These are phyloP conservation scores for Prinia subflava DNA, from an alignment of 2,113 vertebrate genomes.

Conservation along the genomic window DNA sequence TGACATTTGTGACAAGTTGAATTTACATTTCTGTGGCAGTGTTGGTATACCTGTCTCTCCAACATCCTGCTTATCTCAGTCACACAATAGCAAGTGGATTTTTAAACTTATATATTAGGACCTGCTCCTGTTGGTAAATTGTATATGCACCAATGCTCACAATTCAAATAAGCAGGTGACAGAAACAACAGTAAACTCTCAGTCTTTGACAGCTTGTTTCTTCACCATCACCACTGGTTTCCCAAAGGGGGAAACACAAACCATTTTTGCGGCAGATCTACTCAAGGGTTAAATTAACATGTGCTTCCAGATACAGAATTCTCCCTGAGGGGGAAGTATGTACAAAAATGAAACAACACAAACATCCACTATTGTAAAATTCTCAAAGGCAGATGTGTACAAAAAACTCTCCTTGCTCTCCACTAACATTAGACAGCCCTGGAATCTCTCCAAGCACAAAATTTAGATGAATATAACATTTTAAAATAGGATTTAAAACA, in stretches of 20 bases:
- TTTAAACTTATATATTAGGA: neutral
- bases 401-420: neutral
- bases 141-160: neutral
- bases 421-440: neutral
- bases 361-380: slow-evolving; percentile 26
- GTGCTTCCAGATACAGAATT: slow-evolving; percentile 28
- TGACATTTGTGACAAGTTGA: neutral
- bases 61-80: neutral
- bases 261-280: neutral
- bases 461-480: neutral
- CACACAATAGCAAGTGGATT: neutral
- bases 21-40: neutral
- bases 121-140: neutral
- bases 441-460: slow-evolving; percentile 27
- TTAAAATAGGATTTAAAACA: neutral
- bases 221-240: neutral
- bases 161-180: neutral
- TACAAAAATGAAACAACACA: slow-evolving; percentile 32
- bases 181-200: neutral
- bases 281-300: slow-evolving; percentile 33
- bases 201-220: neutral
- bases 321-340: slow-evolving; percentile 33
- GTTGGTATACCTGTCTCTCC: neutral
- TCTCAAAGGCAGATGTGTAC: neutral
- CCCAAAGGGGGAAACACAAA: neutral